Evolutionary conservation across 2,797 vertebrate genomes (phyloP).

Genomic region (Bothrops alternatus): DNA sequence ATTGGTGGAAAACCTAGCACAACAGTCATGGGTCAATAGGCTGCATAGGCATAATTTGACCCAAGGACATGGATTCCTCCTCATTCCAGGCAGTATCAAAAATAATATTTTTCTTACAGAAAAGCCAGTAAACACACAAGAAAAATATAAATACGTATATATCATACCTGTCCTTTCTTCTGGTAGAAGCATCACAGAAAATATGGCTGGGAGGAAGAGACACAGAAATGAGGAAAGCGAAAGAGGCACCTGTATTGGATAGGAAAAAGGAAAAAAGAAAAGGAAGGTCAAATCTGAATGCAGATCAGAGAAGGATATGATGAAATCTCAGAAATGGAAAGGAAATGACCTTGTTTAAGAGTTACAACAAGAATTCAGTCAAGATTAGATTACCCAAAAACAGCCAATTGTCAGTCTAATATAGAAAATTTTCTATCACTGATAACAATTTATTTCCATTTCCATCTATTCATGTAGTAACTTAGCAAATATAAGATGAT

Average conservation of each 20-base stretch:
- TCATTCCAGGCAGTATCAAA: background rate
- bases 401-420: background rate
- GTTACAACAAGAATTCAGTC: background rate
- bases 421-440: background rate
- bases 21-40: background rate
- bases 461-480: background rate
- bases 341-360: background rate
- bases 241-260: background rate
- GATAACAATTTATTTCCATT: background rate
- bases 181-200: background rate
- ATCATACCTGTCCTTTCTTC: background rate
- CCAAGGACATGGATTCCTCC: background rate
- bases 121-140: background rate
- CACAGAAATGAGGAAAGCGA: background rate
- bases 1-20: too few species aligned
- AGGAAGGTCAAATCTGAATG: background rate
- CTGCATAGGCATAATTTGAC: background rate
- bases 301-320: background rate
- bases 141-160: background rate
- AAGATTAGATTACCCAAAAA: background rate
- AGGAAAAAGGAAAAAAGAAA: background rate
- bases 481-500: background rate
- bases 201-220: background rate
- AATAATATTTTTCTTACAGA: background rate
- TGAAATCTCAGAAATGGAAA: background rate